These are phyloP conservation scores for Corythaixoides concolor DNA, from an alignment of 2,113 vertebrate species.

Conservation along the genomic window DNA sequence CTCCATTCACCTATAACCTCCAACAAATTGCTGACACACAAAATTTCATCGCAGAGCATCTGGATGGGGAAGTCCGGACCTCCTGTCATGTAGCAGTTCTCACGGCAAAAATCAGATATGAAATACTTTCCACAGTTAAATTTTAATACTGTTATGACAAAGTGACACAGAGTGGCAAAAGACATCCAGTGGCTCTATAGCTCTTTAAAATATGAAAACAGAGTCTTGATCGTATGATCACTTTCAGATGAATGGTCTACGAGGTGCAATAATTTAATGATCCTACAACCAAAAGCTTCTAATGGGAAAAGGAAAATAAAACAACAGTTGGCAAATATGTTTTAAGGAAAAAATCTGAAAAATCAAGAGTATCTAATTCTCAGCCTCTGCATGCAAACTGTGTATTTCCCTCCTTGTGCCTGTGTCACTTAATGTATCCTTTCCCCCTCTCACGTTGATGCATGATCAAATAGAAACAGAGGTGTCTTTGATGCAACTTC, in stretches of 20 bases:
- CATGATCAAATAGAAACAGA: neutral
- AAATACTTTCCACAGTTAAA: constrained; percentile 18
- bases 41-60: neutral
- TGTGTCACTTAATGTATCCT: neutral
- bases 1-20: neutral
- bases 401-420: neutral
- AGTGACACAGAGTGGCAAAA: constrained; percentile 23
- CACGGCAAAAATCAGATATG: neutral
- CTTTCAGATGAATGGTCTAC: constrained; percentile 4
- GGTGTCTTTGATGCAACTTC: neutral
- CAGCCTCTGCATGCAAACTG: neutral
- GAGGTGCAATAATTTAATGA: constrained; percentile 16
- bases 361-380: neutral
- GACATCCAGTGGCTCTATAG: neutral
- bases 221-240: constrained; percentile 19
- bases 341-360: neutral
- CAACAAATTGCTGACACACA: constrained; percentile 34
- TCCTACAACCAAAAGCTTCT: neutral
- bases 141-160: neutral
- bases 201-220: constrained; percentile 22
- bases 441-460: neutral
- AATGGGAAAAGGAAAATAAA: neutral
- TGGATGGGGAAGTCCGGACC: neutral
- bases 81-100: neutral
- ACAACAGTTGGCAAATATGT: neutral